Evolutionary conservation across 1,140 invertebrate genomes (phyloP), one percentile per base, ranked within the genome.

Genomic region (Atta cephalotes): DNA sequence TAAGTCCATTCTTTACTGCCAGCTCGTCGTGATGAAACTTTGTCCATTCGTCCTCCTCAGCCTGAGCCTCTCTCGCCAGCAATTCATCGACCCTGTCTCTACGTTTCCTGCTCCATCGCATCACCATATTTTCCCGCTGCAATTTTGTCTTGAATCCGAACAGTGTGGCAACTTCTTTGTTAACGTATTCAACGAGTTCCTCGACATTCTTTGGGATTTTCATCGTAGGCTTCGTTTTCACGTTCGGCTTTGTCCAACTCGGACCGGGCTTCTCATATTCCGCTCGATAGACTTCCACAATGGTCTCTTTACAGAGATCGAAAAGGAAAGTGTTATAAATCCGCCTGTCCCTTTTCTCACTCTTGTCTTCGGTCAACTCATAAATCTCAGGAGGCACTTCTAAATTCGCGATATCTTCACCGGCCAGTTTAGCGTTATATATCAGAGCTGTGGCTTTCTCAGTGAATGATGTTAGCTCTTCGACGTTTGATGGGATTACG

Each of bases 31-130:
- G 95, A 91, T 97, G 96, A 91, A 97, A 97, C 90, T 97, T 97
- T 0, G 97, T 96, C 97, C 97, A 98, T 70, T 96, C 96, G 6
- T 96, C 94, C 93, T 98, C 97, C 91, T 97, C 97, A 45, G 96
- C 96, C 82, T 97, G 96, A 21, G 97, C 95, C 93, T 97, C 97
- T 62, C 96, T 93, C 2, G 97, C 96, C 51, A 98, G 93, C 63
- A 97, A 94, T 88, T 97, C 96, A 92, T 98, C 97, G 0, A 98
- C 97, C 82, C 96, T 95, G 90, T 98, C 97, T 53, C 97, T 94
- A 90, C 97, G 96, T 93, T 97, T 97, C 14, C 96, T 94, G 77
- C 96, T 96, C 96, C 97, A 97, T 90, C 96, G 95, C 92, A 97
- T 96, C 35, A 97, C 96, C 89, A 96, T 93, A 87, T 95, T 96